Evolutionary conservation across 2,888 invertebrate genomes (phyloP), one percentile per base, ranked within the genome.

Genomic region (Octonoba sinensis): DNA sequence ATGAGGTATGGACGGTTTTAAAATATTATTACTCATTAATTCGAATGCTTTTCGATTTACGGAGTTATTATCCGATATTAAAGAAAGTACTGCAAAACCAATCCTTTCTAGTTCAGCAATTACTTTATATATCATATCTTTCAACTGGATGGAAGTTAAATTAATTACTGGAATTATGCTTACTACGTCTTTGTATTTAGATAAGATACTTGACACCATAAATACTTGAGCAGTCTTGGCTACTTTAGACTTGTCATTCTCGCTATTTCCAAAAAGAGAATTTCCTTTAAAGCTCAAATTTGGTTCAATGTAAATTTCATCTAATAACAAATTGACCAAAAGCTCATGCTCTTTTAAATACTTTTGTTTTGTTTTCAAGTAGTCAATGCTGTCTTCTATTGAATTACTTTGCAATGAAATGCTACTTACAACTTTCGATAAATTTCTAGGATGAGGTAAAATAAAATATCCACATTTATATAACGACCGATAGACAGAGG

Each of bases 231-330:
- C 66, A 16, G 36, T 66, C 47, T 46, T 66, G 2, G 66, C 66
- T 44, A 20, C 66, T 20, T 20, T 24, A 1, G 36, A 44, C 11
- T 11, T 1, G 44, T 66, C 24, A 18, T 13, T 13, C 11, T 66
- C 66, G 44, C 66, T 20, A 46, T n/a, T 13, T 44, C 66, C 66
- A 49, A 12, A 44, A 12, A 66, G 1, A n/a, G n/a, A 24, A 16
- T 20, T 24, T 15, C 20, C 66, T 13, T 66, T 49, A 24, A 66
- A 66, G 16, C 1, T 66, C 2, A 66, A 66, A 11, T 46, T 13
- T 66, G 66, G 47, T 47, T 66, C 66, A 46, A 66, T 46, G 13
- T 66, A 66, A 46, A 44, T 66, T 47, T 66, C 66, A 66, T 66
- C 66, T 22, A 66, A 18, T 1, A 66, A 3, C 15, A 66, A n/a